phyloP scores from a whole-genome alignment of 2,888 invertebrate species.

The Cantharis rufa region DNA sequence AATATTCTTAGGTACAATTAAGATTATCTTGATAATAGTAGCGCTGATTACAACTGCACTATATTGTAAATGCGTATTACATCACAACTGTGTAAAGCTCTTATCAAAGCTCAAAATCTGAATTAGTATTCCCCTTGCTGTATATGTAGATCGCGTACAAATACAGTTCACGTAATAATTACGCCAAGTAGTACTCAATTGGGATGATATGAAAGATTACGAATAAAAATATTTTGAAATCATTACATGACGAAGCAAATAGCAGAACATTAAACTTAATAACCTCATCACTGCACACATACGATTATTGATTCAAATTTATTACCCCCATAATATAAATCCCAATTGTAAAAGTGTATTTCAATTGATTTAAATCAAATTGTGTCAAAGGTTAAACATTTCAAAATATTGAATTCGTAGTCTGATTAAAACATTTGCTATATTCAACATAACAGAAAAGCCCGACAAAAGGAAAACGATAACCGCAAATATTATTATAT shows the following conservation, averaged over 20 bases:
- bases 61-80: slow-evolving; percentile 22
- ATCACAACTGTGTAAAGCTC: slow-evolving; percentile 7
- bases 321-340: not conserved
- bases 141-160: slow-evolving; percentile 12
- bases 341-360: not conserved
- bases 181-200: not conserved
- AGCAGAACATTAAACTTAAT: not conserved
- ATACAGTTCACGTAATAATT: slow-evolving; percentile 2
- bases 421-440: not conserved
- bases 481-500: too few relatives aligned
- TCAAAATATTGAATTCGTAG: not conserved
- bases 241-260: not conserved
- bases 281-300: not conserved
- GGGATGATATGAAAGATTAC: not conserved
- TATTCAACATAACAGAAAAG: not conserved
- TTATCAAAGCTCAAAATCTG: slow-evolving; percentile 13
- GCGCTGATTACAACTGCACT: slow-evolving; percentile 19
- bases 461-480: too few relatives aligned
- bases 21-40: slow-evolving; percentile 14
- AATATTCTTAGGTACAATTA: slow-evolving; percentile 21
- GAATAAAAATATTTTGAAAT: not conserved
- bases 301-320: not conserved
- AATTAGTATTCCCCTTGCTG: slow-evolving; percentile 9
- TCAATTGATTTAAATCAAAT: not conserved
- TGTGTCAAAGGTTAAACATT: not conserved